Evolutionary conservation across 2,797 vertebrate genomes (phyloP).

Genomic region (Macroramphosus scolopax): DNA sequence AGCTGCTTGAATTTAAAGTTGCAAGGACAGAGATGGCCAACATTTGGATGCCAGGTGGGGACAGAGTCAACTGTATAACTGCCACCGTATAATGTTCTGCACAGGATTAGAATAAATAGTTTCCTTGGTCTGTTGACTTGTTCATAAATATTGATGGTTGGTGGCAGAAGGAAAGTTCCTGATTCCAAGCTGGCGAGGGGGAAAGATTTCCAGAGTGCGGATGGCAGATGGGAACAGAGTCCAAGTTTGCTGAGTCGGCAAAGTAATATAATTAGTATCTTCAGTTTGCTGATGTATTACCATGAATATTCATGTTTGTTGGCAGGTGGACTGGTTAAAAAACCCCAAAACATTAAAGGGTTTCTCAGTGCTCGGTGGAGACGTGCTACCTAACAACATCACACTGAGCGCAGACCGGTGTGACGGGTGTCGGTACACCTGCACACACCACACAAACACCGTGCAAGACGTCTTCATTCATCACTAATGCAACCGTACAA

Average conservation of each 20-base stretch:
- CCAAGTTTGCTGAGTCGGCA: constrained; percentile 56
- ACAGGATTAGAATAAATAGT: constrained; percentile 39
- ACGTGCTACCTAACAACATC: constrained; percentile 31
- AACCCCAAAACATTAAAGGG: constrained; percentile 47
- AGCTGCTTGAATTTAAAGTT: not conserved
- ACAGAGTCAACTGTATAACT: constrained; percentile 9
- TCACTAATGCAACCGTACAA: constrained; percentile 7
- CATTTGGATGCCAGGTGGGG: constrained; percentile 15
- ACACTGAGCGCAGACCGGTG: constrained; percentile 27
- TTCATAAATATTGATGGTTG: constrained; percentile 58
- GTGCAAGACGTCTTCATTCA: constrained; percentile 1
- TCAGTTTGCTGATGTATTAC: constrained; percentile 33
- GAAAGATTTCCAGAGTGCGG: constrained; percentile 32
- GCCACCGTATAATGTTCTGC: constrained; percentile 20
- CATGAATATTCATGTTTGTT: constrained; percentile 64
- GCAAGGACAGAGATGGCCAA: not conserved
- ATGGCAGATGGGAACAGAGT: constrained; percentile 54
- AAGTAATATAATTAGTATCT: constrained; percentile 62
- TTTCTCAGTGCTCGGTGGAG: constrained; percentile 38
- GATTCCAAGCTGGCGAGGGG: constrained; percentile 37
- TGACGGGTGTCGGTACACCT: constrained; percentile 19
- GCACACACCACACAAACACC: constrained; percentile 8
- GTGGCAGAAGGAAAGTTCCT: constrained; percentile 21
- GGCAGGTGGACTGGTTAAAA: constrained; percentile 44
- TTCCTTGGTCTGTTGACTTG: constrained; percentile 32